Conservation (phyloP, 2,113 vertebrate genomes). For the Scophthalmus maximus region DNA sequence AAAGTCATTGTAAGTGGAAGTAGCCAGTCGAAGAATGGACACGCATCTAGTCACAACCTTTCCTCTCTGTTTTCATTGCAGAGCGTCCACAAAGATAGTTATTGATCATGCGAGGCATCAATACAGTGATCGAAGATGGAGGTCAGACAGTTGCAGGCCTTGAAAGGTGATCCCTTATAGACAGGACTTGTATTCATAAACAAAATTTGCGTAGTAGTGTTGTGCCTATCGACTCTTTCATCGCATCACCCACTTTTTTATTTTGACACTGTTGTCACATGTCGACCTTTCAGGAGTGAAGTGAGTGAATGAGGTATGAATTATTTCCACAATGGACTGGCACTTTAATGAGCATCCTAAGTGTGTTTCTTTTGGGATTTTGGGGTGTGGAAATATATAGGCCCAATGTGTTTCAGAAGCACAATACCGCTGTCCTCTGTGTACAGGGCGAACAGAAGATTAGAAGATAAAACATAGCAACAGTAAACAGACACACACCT, state of each 20-base stretch:
- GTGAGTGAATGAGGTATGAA: no score
- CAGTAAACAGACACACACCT: slow-evolving; percentile 27
- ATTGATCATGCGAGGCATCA: slow-evolving; percentile 48
- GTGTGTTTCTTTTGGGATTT: background rate
- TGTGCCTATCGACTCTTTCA: background rate
- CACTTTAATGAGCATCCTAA: no score
- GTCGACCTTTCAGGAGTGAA: no score
- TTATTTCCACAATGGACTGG: background rate
- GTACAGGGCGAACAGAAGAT: background rate
- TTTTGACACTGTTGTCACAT: background rate
- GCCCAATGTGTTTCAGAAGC: no score
- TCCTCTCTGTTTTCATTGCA: slow-evolving; percentile 31
- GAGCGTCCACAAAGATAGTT: slow-evolving; percentile 18
- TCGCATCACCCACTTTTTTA: background rate
- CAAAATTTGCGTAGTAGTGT: slow-evolving; percentile 23
- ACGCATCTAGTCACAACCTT: slow-evolving; percentile 27
- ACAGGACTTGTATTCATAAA: slow-evolving; percentile 16
- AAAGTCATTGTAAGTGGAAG: background rate
- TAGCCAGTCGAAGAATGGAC: background rate
- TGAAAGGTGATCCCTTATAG: slow-evolving; percentile 41
- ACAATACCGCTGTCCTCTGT: background rate
- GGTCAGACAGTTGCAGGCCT: slow-evolving; percentile 37
- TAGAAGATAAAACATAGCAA: slow-evolving; percentile 6
- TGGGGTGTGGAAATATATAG: no score
- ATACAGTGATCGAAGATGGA: slow-evolving; percentile 43